phyloP scores from a whole-genome alignment of 2,113 vertebrate species.

The Lampris megalopsis region DNA sequence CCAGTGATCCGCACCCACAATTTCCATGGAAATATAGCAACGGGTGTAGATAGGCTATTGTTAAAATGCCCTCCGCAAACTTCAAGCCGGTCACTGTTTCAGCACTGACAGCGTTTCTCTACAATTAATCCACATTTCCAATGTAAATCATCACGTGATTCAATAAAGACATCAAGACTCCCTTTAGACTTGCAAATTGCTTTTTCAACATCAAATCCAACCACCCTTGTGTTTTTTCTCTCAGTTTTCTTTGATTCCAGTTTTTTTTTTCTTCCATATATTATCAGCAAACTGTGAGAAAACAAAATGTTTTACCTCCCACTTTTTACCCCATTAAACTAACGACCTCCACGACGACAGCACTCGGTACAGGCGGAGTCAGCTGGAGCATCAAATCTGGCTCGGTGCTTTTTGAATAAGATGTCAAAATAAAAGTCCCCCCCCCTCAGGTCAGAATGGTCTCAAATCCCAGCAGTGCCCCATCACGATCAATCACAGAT shows the following conservation, averaged over 20 bases:
- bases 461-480: slow-evolving; percentile 70
- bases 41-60: too few relatives aligned
- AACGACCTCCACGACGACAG: slow-evolving; percentile 60
- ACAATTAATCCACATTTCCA: too few relatives aligned
- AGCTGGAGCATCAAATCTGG: slow-evolving; percentile 62
- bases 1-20: too few relatives aligned
- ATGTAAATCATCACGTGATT: too few relatives aligned
- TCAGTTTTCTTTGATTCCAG: slow-evolving; percentile 51
- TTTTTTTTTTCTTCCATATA: too few relatives aligned
- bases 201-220: slow-evolving; percentile 25
- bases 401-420: slow-evolving; percentile 64
- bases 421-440: slow-evolving; percentile 80
- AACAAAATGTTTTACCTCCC: slow-evolving; percentile 62
- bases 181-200: too few relatives aligned
- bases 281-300: too few relatives aligned
- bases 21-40: too few relatives aligned
- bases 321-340: slow-evolving; percentile 73
- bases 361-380: slow-evolving; percentile 63
- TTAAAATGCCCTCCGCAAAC: too few relatives aligned
- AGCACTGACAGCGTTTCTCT: too few relatives aligned
- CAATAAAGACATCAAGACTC: too few relatives aligned
- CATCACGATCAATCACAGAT: slow-evolving; percentile 72
- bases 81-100: too few relatives aligned
- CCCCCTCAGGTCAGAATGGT: slow-evolving; percentile 74
- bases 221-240: slow-evolving; percentile 4